Base-by-base conservation (phyloP, 2,888 invertebrate genomes). In the Athrips mouffetella region DNA sequence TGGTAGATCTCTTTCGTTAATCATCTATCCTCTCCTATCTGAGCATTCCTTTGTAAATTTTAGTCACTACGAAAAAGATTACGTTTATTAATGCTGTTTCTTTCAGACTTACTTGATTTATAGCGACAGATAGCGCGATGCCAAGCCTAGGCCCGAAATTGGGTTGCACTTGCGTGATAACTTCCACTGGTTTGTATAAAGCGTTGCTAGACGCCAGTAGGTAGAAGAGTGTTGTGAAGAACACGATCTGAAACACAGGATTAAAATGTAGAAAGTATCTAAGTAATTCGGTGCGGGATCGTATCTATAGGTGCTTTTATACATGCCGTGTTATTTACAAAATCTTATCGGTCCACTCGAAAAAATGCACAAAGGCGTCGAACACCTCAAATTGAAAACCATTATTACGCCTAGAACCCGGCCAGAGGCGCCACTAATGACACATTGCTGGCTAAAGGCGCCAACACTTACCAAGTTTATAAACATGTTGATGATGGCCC, bases 191-290 rank as follows among this genome's bases (percentile, higher is more conserved):
- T 70, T 98, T 98, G 84, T 99, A 99, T 46, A 95, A 72, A 0
- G 87, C 83, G 62, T 78, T 83, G 62, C 89, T 89, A 8, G 95
- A 95, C 57, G 95, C 96, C 55, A 99, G 89, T 45, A 99, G 90
- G 80, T 99, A 99, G 86, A 98, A 99, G 5, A 99, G 88, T 0
- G 98, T 96, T 2, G 99, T 98, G 70, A 99, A 92, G 84, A 99
- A 99, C 15, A 99, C 97, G 55, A 98, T 93, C 98, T 98, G 45
- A 73, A 3, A 42, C 81, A 82, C 5, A 18, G 16, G 23, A 23
- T 11, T 25, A 11, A 4, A 5, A 47, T 30, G 45, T 31, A 3
- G 10, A 41, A n/a, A 21, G 25, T n/a, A n/a, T n/a, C n/a, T n/a
- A n/a, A n/a, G n/a, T n/a, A n/a, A n/a, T n/a, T n/a, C n/a, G n/a